phyloP scores from a whole-genome alignment of 2,888 invertebrate species.

The Serrognathus titanus region DNA sequence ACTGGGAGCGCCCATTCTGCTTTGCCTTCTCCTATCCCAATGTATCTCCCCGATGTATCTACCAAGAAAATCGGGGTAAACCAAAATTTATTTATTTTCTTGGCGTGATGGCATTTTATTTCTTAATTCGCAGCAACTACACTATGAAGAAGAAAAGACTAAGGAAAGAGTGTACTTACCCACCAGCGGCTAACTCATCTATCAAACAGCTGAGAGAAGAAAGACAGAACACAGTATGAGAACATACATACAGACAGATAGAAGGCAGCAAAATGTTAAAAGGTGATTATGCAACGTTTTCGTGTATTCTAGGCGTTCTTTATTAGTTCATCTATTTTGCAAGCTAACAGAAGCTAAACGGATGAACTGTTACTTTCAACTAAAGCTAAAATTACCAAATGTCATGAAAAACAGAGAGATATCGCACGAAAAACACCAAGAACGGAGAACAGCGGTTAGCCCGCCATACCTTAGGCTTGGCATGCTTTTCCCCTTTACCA shows the following conservation, averaged over 20 bases:
- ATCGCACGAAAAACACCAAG: constrained; percentile 5
- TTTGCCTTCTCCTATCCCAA: constrained; percentile 59
- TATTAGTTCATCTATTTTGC: too few relatives aligned
- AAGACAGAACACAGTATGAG: constrained; percentile 45
- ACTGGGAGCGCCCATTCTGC: constrained; percentile 51
- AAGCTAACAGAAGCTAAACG: too few relatives aligned
- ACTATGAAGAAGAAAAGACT: background rate
- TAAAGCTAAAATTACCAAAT: background rate
- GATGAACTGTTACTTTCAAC: background rate
- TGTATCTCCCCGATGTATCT: constrained; percentile 72
- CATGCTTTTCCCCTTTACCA: constrained; percentile 95
- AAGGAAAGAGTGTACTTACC: constrained; percentile 60
- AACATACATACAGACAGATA: constrained; percentile 41
- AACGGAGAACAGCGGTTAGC: background rate
- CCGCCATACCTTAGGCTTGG: constrained; percentile 78
- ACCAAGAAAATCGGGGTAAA: constrained; percentile 19
- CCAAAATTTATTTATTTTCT: background rate
- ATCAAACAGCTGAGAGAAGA: constrained; percentile 73
- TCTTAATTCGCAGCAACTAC: background rate
- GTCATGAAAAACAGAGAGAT: background rate
- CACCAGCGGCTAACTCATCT: constrained; percentile 76
- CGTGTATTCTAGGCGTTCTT: too few relatives aligned
- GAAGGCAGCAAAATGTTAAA: too few relatives aligned
- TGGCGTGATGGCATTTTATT: background rate
- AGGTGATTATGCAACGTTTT: too few relatives aligned